A percentile compares a stretch with the other conserved stretches of the same genome.
Evolutionary conservation across 2,113 vertebrate species (phyloP).

Genomic region (Hippolais icterina): DNA sequence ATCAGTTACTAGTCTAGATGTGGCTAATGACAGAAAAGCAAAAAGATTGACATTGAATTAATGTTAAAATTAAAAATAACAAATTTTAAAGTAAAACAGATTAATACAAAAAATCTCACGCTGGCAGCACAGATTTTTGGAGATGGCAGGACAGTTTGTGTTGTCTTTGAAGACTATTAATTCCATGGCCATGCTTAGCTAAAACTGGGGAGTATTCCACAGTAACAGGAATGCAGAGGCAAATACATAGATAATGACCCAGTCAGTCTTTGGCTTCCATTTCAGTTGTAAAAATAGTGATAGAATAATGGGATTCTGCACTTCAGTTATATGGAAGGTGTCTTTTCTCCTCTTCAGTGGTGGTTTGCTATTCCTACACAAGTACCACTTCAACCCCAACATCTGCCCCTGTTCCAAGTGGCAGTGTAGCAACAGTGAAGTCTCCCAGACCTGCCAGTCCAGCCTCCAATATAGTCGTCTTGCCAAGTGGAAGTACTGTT

Average conservation of each 20-base stretch:
- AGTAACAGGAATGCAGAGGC: not conserved
- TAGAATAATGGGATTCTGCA: conserved; percentile 42
- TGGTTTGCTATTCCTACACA: conserved; percentile 97
- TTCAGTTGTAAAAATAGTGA: conserved; percentile 47
- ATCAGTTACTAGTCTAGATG: not conserved
- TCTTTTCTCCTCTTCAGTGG: conserved; percentile 83
- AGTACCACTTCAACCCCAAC: conserved; percentile 93
- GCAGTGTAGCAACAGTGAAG: conserved; percentile 84
- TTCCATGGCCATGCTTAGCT: not conserved
- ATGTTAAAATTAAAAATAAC: not conserved
- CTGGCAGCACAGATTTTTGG: not conserved
- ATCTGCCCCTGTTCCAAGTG: conserved; percentile 84
- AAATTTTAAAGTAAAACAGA: not conserved
- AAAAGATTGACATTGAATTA: not conserved
- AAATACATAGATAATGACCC: not conserved
- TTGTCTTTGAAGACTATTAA: not conserved
- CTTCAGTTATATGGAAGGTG: conserved; percentile 59
- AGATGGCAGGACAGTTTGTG: not conserved
- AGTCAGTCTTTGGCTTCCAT: conserved; percentile 16
- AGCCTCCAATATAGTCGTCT: conserved; percentile 95
- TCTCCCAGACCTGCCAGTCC: conserved; percentile 93
- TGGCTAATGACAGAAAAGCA: not conserved
- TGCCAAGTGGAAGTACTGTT: conserved; percentile 96
- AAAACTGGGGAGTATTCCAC: not conserved
- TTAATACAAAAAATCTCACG: not conserved